Evolutionary conservation across 2,888 invertebrate genomes (phyloP), one percentile per base, ranked within the genome.

Genomic region (Smittia sp.): DNA sequence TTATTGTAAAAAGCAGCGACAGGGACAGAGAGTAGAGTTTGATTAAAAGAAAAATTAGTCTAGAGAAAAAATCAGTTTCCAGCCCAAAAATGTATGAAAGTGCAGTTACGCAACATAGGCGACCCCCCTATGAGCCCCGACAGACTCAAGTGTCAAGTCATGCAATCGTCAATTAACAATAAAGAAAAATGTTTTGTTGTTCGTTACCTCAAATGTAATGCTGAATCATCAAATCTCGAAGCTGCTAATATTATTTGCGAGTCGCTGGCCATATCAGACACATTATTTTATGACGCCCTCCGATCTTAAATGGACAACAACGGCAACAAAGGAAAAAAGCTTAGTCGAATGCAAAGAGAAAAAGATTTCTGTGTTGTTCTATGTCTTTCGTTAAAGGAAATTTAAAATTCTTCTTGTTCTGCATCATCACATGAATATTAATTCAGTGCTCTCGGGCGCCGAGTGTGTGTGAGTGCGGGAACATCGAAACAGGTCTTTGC

Each of bases 221-320:
- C 78, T 74, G 80, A 78, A 77, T 83, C 83, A 76, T 87, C 87
- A 84, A 79, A 83, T 76, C 83, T 81, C 76, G 92, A 91, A 77
- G 93, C 92, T 80, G 93, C 92, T 82, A 92, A 90, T 82, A 93
- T 89, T 81, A 93, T 92, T 85, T 93, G 93, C 84, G 92, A 93
- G 85, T 93, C 93, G 78, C 93, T 93, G 84, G 92, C 93, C 72
- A 58, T 63, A 63, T 63, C 63, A 63, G 63, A 27, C 27, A 27
- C 27, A 27, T 63, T 27, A 63, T 63, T 63, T 63, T 27, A 63
- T 58, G 58, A 58, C 58, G 7, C 58, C 58, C 13, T 32, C n/a
- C 18, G 58, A 58, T 58, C 58, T 58, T 58, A 58, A 58, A 58
- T 58, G 22, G 58, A 58, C 58, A 58, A 58, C 58, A 18, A 25